Evolutionary conservation across 2,888 invertebrate species (phyloP), one percentile per base, ranked within the genome.

Genomic region (Microctonus brassicae): DNA sequence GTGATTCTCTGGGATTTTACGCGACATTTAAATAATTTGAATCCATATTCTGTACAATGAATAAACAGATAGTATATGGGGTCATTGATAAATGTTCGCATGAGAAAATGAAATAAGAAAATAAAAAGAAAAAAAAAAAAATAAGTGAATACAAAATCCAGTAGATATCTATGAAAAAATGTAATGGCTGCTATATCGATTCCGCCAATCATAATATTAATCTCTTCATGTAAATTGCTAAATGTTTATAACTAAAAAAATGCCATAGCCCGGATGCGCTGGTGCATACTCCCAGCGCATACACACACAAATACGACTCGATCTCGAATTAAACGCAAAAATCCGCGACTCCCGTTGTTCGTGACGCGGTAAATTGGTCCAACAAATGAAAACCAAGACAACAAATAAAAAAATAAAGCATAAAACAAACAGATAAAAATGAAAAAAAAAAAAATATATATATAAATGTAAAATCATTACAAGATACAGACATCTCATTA

Each of bases 241-340:
- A 87, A 87, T 87, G 87, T 87, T 87, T 86, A 86, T 83, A 83
- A 78, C 74, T 85, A 83, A 87, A 84, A 85, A 87, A 87, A 85
- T 87, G 87, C 87, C 87, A 87, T 87, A 87, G 87, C 87, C 87
- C 87, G 87, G 87, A 87, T 87, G 87, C 87, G 86, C 87, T 87
- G 87, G 87, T 87, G 87, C 81, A 87, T 87, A 87, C 87, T 87
- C 87, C 87, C 87, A 87, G 87, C 84, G 87, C 87, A 87, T 87
- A 87, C 86, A 87, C 87, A 87, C 83, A 87, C 87, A 87, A 87
- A 86, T 86, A 87, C 85, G 87, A 87, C 87, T 87, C 86, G 87
- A 87, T 81, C 84, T 85, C 81, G 85, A 85, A 83, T 83, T 78
- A 82, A 84, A 85, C 81, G 84, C 79, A 83, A 83, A 76, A 77